A percentile compares a stretch with the other conserved stretches of the same genome.
phyloP scores from a whole-genome alignment of 2,113 vertebrate genomes.

The Corythoichthys intestinalis region DNA sequence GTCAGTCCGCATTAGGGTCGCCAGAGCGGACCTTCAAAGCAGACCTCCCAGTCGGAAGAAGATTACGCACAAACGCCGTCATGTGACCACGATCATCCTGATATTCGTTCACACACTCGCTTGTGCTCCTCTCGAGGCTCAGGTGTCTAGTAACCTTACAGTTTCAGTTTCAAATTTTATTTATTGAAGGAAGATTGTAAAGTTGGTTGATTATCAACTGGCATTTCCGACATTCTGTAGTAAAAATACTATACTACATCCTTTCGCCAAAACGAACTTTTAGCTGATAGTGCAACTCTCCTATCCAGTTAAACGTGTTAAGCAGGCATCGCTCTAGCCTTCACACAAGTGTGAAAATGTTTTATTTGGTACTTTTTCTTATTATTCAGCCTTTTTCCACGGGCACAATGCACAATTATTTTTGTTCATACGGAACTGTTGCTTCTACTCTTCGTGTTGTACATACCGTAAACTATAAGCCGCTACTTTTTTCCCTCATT shows the following conservation, averaged over 20 bases:
- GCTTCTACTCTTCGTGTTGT: too few relatives aligned
- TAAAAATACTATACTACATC: neutral
- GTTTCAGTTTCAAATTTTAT: slow-evolving; percentile 23
- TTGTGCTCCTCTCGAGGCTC: slow-evolving; percentile 14
- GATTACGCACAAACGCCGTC: slow-evolving; percentile 48
- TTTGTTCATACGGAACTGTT: slow-evolving; percentile 8
- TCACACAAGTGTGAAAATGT: neutral
- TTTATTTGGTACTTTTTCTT: neutral
- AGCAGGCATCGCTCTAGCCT: too few relatives aligned
- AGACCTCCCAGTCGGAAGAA: slow-evolving; percentile 38
- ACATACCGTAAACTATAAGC: neutral
- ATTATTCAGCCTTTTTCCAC: too few relatives aligned
- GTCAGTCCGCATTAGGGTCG: slow-evolving; percentile 42
- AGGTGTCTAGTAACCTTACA: slow-evolving; percentile 27
- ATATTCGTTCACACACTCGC: slow-evolving; percentile 34
- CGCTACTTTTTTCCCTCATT: too few relatives aligned
- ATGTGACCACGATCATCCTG: slow-evolving; percentile 49
- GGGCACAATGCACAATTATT: slow-evolving; percentile 23
- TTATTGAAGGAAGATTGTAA: neutral
- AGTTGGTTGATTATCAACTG: neutral
- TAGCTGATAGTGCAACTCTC: neutral
- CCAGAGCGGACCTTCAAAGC: slow-evolving; percentile 42
- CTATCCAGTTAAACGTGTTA: too few relatives aligned
- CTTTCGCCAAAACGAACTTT: neutral
- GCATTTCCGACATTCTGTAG: too few relatives aligned